A percentile compares a stretch with the other conserved stretches of the same genome.
phyloP scores from a whole-genome alignment of 2,113 vertebrate species.

The Ursus arctos region DNA sequence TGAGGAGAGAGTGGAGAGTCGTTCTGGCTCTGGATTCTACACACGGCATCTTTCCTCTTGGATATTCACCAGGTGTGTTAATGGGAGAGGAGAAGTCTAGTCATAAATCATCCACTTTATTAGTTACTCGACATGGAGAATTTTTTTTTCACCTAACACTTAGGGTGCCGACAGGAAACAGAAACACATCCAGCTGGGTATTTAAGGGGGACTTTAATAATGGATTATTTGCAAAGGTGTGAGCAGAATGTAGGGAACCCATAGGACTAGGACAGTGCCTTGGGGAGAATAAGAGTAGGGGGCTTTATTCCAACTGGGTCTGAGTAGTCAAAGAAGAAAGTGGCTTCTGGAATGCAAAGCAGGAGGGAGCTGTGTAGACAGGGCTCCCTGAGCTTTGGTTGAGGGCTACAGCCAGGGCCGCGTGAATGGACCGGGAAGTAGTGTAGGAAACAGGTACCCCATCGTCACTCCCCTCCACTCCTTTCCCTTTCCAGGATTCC shows the following conservation, averaged over 20 bases:
- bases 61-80: not conserved
- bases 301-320: not conserved
- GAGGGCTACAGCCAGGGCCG: not conserved
- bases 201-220: not conserved
- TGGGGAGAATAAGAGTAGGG: no score
- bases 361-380: not conserved
- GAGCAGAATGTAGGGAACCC: not conserved
- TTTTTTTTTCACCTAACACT: not conserved
- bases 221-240: not conserved
- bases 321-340: not conserved
- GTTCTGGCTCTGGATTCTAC: not conserved
- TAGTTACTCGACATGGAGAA: not conserved
- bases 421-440: not conserved
- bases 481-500: not conserved
- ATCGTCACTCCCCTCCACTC: not conserved
- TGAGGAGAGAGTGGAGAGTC: not conserved
- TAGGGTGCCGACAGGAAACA: not conserved
- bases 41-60: not conserved
- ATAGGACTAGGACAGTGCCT: not conserved
- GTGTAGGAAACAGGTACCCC: not conserved
- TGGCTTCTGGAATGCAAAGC: not conserved
- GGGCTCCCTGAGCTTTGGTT: not conserved
- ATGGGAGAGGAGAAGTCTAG: not conserved
- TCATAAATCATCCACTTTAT: not conserved
- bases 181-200: not conserved